Conservation (phyloP, 2,888 invertebrate genomes). For the Eudiplozoon nipponicum region DNA sequence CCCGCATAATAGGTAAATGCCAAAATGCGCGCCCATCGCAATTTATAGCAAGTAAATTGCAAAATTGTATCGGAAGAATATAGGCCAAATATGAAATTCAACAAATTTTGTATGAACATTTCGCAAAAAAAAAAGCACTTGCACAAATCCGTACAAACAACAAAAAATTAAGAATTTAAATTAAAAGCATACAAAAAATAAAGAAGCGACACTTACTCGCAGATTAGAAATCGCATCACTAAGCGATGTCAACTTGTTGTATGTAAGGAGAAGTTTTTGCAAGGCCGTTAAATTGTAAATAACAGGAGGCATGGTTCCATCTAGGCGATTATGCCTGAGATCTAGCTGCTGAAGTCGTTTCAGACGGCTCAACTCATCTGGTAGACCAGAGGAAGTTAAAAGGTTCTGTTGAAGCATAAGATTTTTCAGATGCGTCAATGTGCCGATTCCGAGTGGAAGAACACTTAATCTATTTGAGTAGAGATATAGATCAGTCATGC, state of each 20-base stretch:
- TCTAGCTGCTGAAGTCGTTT: slow-evolving; percentile 10
- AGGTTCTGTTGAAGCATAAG: slow-evolving; percentile 15
- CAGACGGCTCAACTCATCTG: slow-evolving; percentile 9
- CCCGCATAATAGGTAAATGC: no score
- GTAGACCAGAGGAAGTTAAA: slow-evolving; percentile 9
- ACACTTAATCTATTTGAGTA: slow-evolving; percentile 12
- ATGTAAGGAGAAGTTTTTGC: slow-evolving; percentile 11
- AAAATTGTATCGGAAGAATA: no score
- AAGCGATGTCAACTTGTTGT: slow-evolving; percentile 12
- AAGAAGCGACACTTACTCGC: not conserved
- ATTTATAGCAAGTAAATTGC: no score
- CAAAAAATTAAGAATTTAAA: no score
- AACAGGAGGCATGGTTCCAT: slow-evolving; percentile 8
- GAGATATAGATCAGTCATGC: slow-evolving; percentile 11
- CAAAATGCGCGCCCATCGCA: no score
- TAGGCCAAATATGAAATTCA: no score
- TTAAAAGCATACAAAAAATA: no score
- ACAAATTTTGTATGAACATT: no score
- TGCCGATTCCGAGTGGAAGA: slow-evolving; percentile 7
- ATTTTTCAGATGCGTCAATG: slow-evolving; percentile 8
- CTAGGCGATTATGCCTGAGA: slow-evolving; percentile 14
- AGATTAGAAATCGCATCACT: slow-evolving; percentile 2
- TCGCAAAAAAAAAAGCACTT: no score
- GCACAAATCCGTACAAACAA: no score
- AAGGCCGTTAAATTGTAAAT: slow-evolving; percentile 6